Base-by-base conservation (phyloP, 2,113 vertebrate species). In the Corvus moneduloides region DNA sequence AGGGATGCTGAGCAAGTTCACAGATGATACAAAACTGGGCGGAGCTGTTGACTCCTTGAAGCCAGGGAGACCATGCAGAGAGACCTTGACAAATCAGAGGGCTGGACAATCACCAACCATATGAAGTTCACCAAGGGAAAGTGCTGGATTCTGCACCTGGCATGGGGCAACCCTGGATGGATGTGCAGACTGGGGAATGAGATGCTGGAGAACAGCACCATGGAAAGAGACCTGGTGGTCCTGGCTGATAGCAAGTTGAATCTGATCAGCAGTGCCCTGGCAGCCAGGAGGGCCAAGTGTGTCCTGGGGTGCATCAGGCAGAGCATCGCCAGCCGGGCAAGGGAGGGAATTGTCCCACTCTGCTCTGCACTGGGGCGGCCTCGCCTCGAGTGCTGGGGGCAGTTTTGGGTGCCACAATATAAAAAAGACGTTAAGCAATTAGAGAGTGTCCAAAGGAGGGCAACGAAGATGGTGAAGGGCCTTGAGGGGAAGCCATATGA, bases 331-430 rank as follows among this genome's bases (percentile, higher is more conserved):
- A 56, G 35, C 16, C 0, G 1, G 16, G 35, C 43, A 41, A 30
- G 30, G 35, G 61, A 56, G 30, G 15, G 19, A n/a, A 56, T 85
- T 85, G 61, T 49, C 43, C 35, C 1, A 1, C 10, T 75, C 30
- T 75, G 20, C 61, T 56, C 35, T 56, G 28, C 5, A 0, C 24
- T 41, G 51, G 4, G 23, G 16, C 0, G 0, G 16, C 43, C 19
- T 58, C 30, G 49, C 9, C 35, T 75, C 0, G 0, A 51, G 37
- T 43, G 0, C 1, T 43, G 17, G 1, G 32, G 1, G 14, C 37
- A 51, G 26, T 10, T 32, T 22, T 51, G 54, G 32, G 11, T 5
- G 3, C 17, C 16, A 7, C 13, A 59, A 18, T 18, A 13, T 35
- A 35, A 43, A 11, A 49, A 67, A 51, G 5, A 21, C 8, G 21